Base-by-base conservation (phyloP, 2,113 vertebrate genomes). In the Oophaga pumilio region DNA sequence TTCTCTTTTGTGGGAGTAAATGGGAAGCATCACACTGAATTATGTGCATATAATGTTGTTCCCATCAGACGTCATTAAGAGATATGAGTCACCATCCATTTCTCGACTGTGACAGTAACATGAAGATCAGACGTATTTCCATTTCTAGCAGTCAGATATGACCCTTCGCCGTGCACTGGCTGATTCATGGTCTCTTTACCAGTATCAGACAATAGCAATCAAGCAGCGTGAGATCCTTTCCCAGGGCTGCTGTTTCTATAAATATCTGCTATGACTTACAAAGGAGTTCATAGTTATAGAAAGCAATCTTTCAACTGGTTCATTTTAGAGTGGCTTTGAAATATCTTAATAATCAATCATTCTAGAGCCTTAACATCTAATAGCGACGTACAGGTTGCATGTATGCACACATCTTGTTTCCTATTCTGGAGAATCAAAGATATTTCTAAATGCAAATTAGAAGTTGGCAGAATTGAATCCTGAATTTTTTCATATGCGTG, bases 71-170 rank as follows among this genome's bases (percentile, higher is more conserved):
- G 62, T 86, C 76, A 79, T 28, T 66, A 86, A 86, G 79, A 62
- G 62, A 78, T 56, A 26, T 86, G 85, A 86, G 68, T 86, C 85
- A 80, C 76, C 85, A 64, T 69, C 73, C 62, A 56, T 52, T 86
- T 86, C 62, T 59, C 62, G 57, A 53, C 62, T 8, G 62, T 78
- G 85, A 78, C 76, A 86, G 76, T 68, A 22, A 79, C 33, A 68
- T 77, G 57, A 60, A 66, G 59, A 86, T 18, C n/a, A 86, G 76
- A 79, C 60, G 50, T 77, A 68, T 50, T 69, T 66, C n/a, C 62
- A 66, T 80, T 69, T 76, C 69, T 76, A 79, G 74, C 62, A 86
- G 59, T 78, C 60, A 78, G 60, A 76, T 66, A 24, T 86, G 85
- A 86, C 76, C 85, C 76, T 79, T 43, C 18, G 24, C 84, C 53